Percentiles rank a stretch among this genome's conserved stretches.
Evolutionary conservation across 2,888 invertebrate genomes (phyloP).

Genomic region (Caenorhabditis angaria): DNA sequence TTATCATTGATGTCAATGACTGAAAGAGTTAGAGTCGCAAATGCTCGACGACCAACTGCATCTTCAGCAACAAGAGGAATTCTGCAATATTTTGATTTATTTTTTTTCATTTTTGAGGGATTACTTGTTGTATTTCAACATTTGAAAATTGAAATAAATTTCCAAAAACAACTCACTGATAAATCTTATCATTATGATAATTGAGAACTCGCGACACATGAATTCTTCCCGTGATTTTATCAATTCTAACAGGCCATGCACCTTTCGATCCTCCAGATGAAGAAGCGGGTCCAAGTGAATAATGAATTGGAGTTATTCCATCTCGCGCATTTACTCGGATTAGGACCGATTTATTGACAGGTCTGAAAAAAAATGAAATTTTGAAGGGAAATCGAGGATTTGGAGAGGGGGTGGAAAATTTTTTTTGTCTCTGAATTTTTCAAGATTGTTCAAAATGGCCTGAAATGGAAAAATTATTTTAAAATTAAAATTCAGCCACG

Average conservation of each 20-base stretch:
- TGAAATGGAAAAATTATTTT: no score
- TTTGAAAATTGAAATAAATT: background rate
- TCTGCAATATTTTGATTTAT: conserved; percentile 15
- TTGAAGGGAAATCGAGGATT: no score
- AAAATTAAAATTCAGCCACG: no score
- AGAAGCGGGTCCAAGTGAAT: conserved; percentile 73
- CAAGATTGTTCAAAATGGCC: no score
- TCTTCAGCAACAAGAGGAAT: conserved; percentile 61
- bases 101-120: no score
- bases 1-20: conserved; percentile 88
- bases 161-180: conserved; percentile 35
- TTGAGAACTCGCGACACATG: conserved; percentile 51
- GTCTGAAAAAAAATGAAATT: conserved; percentile 32
- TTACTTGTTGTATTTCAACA: background rate
- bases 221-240: conserved; percentile 54
- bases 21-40: conserved; percentile 58
- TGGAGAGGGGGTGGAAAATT: no score
- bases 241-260: conserved; percentile 60
- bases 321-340: conserved; percentile 49
- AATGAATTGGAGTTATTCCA: conserved; percentile 57
- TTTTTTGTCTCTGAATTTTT: no score
- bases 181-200: conserved; percentile 33
- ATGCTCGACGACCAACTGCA: conserved; percentile 53
- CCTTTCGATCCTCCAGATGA: conserved; percentile 81
- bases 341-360: conserved; percentile 51